These are phyloP conservation scores for Chelonus formosanus DNA, from an alignment of 2,888 invertebrate genomes.

Conservation along the genomic window DNA sequence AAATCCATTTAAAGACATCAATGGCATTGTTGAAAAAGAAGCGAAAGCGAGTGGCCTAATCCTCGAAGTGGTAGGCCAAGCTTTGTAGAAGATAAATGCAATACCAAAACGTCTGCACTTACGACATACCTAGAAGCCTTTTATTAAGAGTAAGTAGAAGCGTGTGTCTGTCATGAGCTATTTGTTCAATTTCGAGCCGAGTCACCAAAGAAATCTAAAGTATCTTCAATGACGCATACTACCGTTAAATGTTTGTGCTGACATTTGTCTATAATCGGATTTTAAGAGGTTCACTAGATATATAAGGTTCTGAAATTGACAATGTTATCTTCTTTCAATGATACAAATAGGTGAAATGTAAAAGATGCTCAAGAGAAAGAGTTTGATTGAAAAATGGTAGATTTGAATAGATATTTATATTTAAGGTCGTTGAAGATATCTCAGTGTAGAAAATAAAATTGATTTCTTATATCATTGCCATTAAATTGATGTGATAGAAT, in stretches of 20 bases:
- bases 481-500: too few species aligned
- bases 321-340: slow-evolving; percentile 7
- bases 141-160: slow-evolving; percentile 7
- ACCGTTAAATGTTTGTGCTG: slow-evolving; percentile 37
- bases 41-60: slow-evolving; percentile 36
- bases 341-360: background rate
- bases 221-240: slow-evolving; percentile 42
- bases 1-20: slow-evolving; percentile 37
- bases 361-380: background rate
- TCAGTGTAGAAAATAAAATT: too few species aligned
- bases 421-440: too few species aligned
- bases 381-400: background rate
- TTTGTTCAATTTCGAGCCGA: slow-evolving; percentile 51
- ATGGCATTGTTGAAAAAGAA: slow-evolving; percentile 36
- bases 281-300: slow-evolving; percentile 32
- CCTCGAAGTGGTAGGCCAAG: slow-evolving; percentile 33
- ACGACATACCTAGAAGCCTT: background rate
- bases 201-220: slow-evolving; percentile 35
- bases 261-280: slow-evolving; percentile 46
- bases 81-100: slow-evolving; percentile 18
- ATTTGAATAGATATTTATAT: too few species aligned
- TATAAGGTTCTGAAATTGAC: slow-evolving; percentile 6
- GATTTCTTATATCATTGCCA: too few species aligned
- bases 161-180: slow-evolving; percentile 44
- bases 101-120: background rate